Evolutionary conservation across 1,140 invertebrate species (phyloP).

Genomic region (Drosophila paulistorum): DNA sequence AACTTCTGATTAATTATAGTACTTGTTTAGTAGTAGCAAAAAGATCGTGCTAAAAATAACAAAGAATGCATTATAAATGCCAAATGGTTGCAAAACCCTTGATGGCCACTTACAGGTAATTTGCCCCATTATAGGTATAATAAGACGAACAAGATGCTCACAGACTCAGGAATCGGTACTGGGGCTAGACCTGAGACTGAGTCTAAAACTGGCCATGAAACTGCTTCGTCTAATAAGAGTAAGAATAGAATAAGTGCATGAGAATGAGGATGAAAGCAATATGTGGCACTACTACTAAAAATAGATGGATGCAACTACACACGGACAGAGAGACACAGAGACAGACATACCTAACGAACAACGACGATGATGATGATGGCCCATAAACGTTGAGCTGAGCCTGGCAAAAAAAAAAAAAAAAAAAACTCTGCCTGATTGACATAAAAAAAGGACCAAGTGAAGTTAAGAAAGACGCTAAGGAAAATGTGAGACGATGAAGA

Average conservation of each 20-base stretch:
- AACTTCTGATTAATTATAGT: conserved; percentile 47
- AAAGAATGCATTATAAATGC: conserved; percentile 62
- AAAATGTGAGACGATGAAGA: conserved; percentile 60
- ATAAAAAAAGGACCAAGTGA: conserved; percentile 76
- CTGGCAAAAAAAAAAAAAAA: conserved; percentile 16
- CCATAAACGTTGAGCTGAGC: conserved; percentile 65
- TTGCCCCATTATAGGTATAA: conserved; percentile 72
- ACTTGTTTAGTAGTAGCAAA: conserved; percentile 15
- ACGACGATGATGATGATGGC: conserved; percentile 54
- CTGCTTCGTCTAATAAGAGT: conserved; percentile 66
- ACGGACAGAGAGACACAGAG: conserved; percentile 1
- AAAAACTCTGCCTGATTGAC: conserved; percentile 60
- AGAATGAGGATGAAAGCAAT: conserved; percentile 38
- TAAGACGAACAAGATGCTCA: conserved; percentile 30
- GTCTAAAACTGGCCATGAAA: conserved; percentile 15
- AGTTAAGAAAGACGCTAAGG: conserved; percentile 54
- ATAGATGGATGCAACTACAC: conserved; percentile 60
- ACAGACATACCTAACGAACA: conserved; percentile 18
- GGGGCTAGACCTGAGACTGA: conserved; percentile 1
- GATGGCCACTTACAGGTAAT: conserved; percentile 74
- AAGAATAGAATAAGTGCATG: conserved; percentile 68
- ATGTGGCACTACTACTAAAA: conserved; percentile 66
- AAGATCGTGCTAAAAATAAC: conserved; percentile 79
- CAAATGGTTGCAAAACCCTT: conserved; percentile 24
- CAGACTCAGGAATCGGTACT: neutral